Evolutionary conservation across 2,797 vertebrate species (phyloP), one percentile per base, ranked within the genome.

Genomic region (Thunnus albacares): DNA sequence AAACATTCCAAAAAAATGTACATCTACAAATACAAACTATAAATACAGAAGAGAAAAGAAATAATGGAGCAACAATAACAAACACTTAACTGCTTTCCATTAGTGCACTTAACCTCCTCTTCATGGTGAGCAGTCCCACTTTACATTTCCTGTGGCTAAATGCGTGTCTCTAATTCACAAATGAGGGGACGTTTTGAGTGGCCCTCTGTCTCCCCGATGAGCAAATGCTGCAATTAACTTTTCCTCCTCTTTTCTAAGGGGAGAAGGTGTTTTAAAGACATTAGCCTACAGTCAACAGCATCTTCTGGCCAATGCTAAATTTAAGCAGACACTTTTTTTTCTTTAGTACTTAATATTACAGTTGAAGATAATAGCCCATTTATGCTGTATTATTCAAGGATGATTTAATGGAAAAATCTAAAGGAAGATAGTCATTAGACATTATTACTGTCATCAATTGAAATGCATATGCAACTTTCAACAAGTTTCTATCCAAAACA

Each of bases 151-250:
- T 89, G 87, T 90, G 93, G 91, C 96, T 97, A 97, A 98, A 97
- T 93, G 94, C 86, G 95, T 96, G 95, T 96, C 90, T 96, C 95
- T 97, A 97, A 97, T 97, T 97, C 97, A 97, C 96, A 96, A 97
- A 93, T 92, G 90, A 97, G 96, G 94, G 94, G 96, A 97, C 96
- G 95, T 96, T 97, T 97, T 96, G 95, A 95, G 96, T 97, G 97
- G 96, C 96, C 97, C 96, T 97, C 97, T 96, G 96, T 97, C 96
- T 96, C 93, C 88, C 94, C 94, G 93, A 18, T 96, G 97, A 97
- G 96, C 96, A 97, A 97, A 96, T 96, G 96, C 96, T 96, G 96
- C 97, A 97, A 97, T 97, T 97, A 97, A 96, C 96, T 96, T 97
- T 93, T 86, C 89, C 81, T 88, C 81, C 85, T 96, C 76, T 86